Percentiles rank a stretch among this genome's conserved stretches.
Evolutionary conservation across 1,140 invertebrate species (phyloP).

Genomic region (Hestina assimilis): DNA sequence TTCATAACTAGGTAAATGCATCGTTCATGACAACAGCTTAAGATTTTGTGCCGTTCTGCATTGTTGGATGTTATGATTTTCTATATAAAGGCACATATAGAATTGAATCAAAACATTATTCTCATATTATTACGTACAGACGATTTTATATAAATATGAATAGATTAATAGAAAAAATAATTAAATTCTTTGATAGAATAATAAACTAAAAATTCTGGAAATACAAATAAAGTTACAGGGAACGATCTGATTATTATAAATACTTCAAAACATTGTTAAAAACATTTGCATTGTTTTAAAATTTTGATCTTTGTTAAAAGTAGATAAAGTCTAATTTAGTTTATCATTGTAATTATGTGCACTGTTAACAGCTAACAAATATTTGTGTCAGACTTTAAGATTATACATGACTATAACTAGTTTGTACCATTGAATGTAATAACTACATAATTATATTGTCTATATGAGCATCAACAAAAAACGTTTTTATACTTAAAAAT

Average conservation of each 20-base stretch:
- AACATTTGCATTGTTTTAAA: no score
- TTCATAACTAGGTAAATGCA: constrained; percentile 50
- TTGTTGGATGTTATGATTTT: constrained; percentile 7
- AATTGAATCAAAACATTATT: constrained; percentile 21
- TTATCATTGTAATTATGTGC: constrained; percentile 19
- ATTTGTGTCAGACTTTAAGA: constrained; percentile 25
- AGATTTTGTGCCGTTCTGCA: constrained; percentile 18
- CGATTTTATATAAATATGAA: background rate
- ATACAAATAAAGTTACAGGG: no score
- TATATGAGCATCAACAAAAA: constrained; percentile 45
- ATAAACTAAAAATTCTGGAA: no score
- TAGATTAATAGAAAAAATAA: no score
- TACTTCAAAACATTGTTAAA: no score
- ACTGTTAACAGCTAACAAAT: constrained; percentile 5
- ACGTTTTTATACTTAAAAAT: constrained; percentile 1
- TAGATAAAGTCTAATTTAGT: background rate
- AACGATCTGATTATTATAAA: no score
- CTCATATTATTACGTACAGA: background rate
- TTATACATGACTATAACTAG: constrained; percentile 42
- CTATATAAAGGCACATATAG: constrained; percentile 29
- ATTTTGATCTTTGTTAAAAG: no score
- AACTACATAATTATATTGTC: constrained; percentile 47
- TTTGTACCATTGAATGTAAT: constrained; percentile 62
- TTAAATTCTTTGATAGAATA: no score
- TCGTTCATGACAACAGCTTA: constrained; percentile 62